Percentiles rank a stretch among this genome's conserved stretches.
These are phyloP conservation scores for Ichneumoninae sp. DNA, from an alignment of 2,888 invertebrate genomes.

Conservation along the genomic window DNA sequence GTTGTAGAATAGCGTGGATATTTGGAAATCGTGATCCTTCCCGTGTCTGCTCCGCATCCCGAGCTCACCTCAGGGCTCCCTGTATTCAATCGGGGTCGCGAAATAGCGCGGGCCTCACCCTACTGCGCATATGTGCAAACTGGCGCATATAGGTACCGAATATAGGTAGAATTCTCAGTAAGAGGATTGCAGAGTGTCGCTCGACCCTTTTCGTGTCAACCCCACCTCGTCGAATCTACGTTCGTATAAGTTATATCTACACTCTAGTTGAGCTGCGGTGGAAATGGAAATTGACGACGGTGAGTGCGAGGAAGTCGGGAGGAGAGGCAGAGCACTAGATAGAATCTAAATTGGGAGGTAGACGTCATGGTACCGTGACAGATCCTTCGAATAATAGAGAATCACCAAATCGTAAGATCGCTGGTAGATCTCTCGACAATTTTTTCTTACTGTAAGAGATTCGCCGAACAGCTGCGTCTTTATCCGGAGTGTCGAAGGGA, in stretches of 20 bases:
- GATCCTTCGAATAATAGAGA: constrained; percentile 26
- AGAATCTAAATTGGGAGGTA: constrained; percentile 8
- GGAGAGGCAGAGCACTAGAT: constrained; percentile 14
- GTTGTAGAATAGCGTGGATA: constrained; percentile 71
- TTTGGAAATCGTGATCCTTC: constrained; percentile 75
- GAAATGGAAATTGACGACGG: constrained; percentile 27
- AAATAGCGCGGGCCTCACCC: constrained; percentile 21
- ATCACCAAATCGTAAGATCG: background rate
- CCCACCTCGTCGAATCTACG: constrained; percentile 45
- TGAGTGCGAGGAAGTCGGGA: constrained; percentile 10
- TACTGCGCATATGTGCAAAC: constrained; percentile 7
- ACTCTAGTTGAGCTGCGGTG: constrained; percentile 18
- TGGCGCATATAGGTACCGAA: constrained; percentile 32
- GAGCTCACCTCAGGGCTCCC: background rate
- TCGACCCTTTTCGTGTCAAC: constrained; percentile 48
- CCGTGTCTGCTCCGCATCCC: constrained; percentile 68
- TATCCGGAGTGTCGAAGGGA: background rate
- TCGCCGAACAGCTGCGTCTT: background rate
- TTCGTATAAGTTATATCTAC: constrained; percentile 42
- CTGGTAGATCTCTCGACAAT: constrained; percentile 3
- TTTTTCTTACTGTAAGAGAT: constrained; percentile 6
- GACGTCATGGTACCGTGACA: background rate
- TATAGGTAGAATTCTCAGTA: constrained; percentile 38
- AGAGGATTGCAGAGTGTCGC: constrained; percentile 48
- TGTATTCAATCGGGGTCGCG: constrained; percentile 73